Evolutionary conservation across 2,797 vertebrate genomes (phyloP).

Genomic region (Poliocrania exsul): DNA sequence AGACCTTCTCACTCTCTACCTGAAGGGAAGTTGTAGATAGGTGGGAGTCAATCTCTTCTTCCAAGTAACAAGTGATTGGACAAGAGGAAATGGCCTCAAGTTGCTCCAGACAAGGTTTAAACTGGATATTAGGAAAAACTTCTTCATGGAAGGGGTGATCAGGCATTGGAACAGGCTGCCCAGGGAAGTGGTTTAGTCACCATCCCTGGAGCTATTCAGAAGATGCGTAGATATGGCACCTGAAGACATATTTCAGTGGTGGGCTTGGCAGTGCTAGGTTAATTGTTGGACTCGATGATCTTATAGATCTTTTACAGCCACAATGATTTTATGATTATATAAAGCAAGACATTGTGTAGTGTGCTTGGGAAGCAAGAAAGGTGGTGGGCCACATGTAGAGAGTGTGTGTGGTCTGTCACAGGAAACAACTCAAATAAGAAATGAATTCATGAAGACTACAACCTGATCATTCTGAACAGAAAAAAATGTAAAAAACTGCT

Average conservation of each 20-base stretch:
- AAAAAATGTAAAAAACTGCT: not conserved
- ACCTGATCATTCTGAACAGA: not conserved
- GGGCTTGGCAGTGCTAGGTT: not conserved
- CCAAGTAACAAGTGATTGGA: not conserved
- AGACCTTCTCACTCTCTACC: not conserved
- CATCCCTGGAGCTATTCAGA: not conserved
- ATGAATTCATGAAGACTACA: not conserved
- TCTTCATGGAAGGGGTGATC: not conserved
- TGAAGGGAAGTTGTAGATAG: not conserved
- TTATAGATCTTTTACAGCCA: not conserved
- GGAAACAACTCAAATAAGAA: not conserved
- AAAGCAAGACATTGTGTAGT: not conserved
- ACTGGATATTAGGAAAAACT: not conserved
- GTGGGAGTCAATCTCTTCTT: not conserved
- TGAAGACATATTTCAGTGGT: not conserved
- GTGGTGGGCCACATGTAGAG: not conserved
- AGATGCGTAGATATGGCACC: not conserved
- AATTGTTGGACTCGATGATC: not conserved
- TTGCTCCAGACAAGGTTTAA: not conserved
- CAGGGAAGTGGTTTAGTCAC: not conserved
- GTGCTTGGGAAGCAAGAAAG: not conserved
- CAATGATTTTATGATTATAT: not conserved
- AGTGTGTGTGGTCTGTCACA: not conserved
- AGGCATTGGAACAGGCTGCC: not conserved
- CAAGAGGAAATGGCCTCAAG: not conserved